Evolutionary conservation across 2,113 vertebrate species (phyloP), one percentile per base, ranked within the genome.

Genomic region (Coracopsis vasa): DNA sequence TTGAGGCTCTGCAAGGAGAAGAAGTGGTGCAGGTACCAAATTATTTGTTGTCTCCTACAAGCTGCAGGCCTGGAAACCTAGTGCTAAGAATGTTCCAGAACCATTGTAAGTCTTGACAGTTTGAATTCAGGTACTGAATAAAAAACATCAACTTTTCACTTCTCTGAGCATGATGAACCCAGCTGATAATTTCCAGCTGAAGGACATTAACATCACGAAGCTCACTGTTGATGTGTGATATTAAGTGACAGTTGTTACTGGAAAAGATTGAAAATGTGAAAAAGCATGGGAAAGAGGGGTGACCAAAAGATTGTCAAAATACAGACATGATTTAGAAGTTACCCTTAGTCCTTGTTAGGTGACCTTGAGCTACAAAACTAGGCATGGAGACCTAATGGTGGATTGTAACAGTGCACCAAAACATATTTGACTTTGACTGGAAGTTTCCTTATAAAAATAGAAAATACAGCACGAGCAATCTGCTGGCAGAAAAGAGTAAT

Each of bases 1-100:
- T 98, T 5, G 98, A 98, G 86, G 98, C 98, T 20, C 92, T 98
- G 73, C 98, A 98, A 92, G 98, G 98, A 93, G 98, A 98, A 91
- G 98, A 98, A 96, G 98, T 98, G 18, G 98, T 98, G 41, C 98
- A 98, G 98, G 98, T 98, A 50, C 50, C 56, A 47, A 44, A 60
- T 48, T 45, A 21, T 25, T 66, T 41, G 61, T 77, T 73, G 12
- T 80, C 25, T 65, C 33, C 58, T 62, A 20, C 51, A 37, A 66
- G 65, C 35, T 75, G 15, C 47, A 71, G 53, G 62, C 16, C 3
- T 56, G 42, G 19, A 80, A 61, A 29, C 35, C 19, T 90, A 21
- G 66, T 45, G 14, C 86, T 81, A 79, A 37, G 16, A 75, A 41
- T 2, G 2, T 77, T 66, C 17, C 53, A 58, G 42, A 73, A 41